phyloP scores from a whole-genome alignment of 2,113 vertebrate genomes.

The Eira barbara region DNA sequence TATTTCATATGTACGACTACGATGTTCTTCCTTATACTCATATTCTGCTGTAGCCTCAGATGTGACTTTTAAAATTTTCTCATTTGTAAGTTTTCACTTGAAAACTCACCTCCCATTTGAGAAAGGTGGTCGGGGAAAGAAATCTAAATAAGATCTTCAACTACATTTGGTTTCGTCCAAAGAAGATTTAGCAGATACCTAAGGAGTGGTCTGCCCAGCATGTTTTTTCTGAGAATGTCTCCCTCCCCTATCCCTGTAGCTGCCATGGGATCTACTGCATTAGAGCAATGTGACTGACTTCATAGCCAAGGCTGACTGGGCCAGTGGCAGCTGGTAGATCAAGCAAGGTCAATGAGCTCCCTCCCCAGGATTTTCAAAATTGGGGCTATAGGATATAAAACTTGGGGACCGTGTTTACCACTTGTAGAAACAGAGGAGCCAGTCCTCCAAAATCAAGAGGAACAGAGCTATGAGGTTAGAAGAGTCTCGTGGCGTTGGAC shows the following conservation, averaged over 20 bases:
- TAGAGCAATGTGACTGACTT: background rate
- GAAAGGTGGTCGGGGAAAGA: background rate
- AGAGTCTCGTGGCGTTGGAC: background rate
- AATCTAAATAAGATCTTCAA: background rate
- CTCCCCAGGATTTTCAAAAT: background rate
- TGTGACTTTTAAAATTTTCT: background rate
- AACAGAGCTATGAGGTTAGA: background rate
- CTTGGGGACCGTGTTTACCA: background rate
- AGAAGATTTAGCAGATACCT: background rate
- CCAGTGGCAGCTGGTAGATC: background rate
- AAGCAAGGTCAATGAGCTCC: background rate
- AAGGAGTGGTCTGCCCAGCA: background rate
- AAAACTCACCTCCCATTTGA: background rate
- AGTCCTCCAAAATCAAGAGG: background rate
- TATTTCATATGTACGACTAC: background rate
- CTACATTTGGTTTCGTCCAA: background rate
- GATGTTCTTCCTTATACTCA: background rate
- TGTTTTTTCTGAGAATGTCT: background rate
- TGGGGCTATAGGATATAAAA: background rate
- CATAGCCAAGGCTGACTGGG: background rate
- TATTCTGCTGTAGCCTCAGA: background rate
- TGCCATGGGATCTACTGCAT: background rate
- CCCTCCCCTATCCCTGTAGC: background rate
- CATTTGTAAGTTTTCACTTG: background rate
- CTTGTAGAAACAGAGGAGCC: background rate